Evolutionary conservation across 2,888 invertebrate species (phyloP).

Genomic region (Cyrtodaria siliqua): DNA sequence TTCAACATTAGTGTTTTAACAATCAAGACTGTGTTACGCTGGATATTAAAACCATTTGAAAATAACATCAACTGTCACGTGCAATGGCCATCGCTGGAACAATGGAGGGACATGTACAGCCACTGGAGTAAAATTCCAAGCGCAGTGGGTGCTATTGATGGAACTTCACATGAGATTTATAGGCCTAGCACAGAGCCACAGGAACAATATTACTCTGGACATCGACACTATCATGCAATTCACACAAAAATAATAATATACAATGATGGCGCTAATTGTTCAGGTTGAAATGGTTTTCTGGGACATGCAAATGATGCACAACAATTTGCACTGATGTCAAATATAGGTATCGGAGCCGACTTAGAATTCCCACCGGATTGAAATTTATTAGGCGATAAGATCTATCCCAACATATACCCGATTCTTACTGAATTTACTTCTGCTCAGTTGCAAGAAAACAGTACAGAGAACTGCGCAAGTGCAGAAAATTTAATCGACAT

Average conservation of each 20-base stretch:
- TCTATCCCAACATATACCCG: slow-evolving; percentile 21
- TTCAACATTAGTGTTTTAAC: background rate
- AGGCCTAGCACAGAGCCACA: background rate
- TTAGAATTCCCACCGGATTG: slow-evolving; percentile 13
- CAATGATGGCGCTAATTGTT: slow-evolving; percentile 1
- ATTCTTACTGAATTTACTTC: slow-evolving; percentile 17
- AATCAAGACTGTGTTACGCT: background rate
- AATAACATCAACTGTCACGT: background rate
- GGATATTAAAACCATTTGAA: no score
- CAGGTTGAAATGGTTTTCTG: slow-evolving; percentile 23
- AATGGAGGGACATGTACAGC: no score
- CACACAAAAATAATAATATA: slow-evolving; percentile 24
- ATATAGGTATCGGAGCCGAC: background rate
- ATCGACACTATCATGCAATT: slow-evolving; percentile 14
- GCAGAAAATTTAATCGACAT: slow-evolving; percentile 5
- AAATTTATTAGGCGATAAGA: slow-evolving; percentile 18
- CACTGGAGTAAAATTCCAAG: no score
- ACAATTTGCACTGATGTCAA: no score
- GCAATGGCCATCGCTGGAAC: no score
- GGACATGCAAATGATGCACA: no score
- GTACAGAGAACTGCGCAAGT: background rate
- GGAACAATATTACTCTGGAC: background rate
- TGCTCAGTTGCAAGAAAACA: background rate
- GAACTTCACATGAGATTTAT: no score
- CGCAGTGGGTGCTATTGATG: no score